Base-by-base conservation (phyloP, 2,888 invertebrate species). In the Aphrophora alni region DNA sequence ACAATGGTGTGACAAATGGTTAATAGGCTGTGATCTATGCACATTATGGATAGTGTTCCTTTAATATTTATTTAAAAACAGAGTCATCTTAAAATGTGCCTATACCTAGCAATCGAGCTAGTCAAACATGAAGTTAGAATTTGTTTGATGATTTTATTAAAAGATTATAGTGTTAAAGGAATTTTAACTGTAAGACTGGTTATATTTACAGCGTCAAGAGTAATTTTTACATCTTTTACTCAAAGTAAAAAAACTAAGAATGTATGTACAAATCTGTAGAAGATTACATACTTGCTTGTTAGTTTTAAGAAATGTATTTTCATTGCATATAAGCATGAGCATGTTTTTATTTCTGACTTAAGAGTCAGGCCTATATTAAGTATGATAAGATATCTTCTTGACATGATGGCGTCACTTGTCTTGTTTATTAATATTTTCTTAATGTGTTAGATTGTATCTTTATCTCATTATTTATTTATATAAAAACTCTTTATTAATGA, bases 1-100 rank as follows among this genome's bases (percentile, higher is more conserved):
- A 79, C 27, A 59, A 59, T 21, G 78, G 78, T 59, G 74, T 74
- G 38, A 79, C 73, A 25, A 79, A 74, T 74, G 68, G 73, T 72
- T 78, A 79, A 26, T 25, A 10, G 59, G 38, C 8, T 71, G 38
- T 71, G 77, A 21, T 59, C 21, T 7, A 21, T 21, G n/a, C 0
- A 21, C 5, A 8, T 44, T 44, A 17, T 59, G 59, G 59, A 59
- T 59, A 59, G 59, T 59, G 59, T 59, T 59, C 59, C 59, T 59
- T 3, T 59, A 59, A 59, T 21, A 59, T 59, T 21, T 33, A 33
- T 33, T 8, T 5, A 33, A 33, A n/a, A 59, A 59, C 5, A 59
- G 21, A 59, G n/a, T n/a, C 21, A 0, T 21, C 21, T 2, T 59
- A 21, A 59, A 59, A 21, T 59, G 59, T 59, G 59, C 21, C 59